Evolutionary conservation across 1,140 invertebrate genomes (phyloP), one percentile per base, ranked within the genome.

Genomic region (Camponotus pennsylvanicus): DNA sequence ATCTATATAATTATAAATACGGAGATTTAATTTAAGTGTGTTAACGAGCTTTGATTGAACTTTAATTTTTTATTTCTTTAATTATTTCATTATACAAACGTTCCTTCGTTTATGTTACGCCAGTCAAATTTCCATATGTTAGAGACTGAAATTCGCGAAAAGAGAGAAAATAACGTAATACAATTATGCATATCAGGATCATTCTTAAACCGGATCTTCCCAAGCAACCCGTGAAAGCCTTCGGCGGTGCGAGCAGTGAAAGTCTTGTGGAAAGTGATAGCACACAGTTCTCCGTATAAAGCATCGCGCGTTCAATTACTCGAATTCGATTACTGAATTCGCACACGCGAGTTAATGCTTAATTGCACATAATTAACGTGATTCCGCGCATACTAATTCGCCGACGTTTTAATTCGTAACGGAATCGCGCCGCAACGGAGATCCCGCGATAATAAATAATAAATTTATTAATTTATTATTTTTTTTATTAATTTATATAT

Each of bases 211-310:
- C 91, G 93, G 93, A 94, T 92, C 89, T 92, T 88, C 85, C 86
- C 85, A 76, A 87, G 78, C 75, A 69, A 83, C 86, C 76, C 89
- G 94, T 94, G 95, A 95, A 95, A 95, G 94, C 93, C 89, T 92
- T 87, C 83, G 82, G 77, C 78, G 89, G 83, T 88, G 13, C 89
- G 13, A 13, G 18, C 34, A 93, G 95, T 94, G 95, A 95, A 95
- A 95, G 95, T 95, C 91, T 91, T 79, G 92, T 94, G 92, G 94
- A 95, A 95, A 95, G 95, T 87, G 92, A 95, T 93, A 94, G 91
- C 93, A 86, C 90, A 52, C 0, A 52, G 13, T 52, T 18, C 49
- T 52, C 49, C 86, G 87, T 92, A 83, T 83, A 49, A 82, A 85
- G 87, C 32, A 45, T 82, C 40, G 27, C n/a, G 40, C 18, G 9